Base-by-base conservation (phyloP, 2,888 invertebrate genomes). In the Cantharis flavilabris region DNA sequence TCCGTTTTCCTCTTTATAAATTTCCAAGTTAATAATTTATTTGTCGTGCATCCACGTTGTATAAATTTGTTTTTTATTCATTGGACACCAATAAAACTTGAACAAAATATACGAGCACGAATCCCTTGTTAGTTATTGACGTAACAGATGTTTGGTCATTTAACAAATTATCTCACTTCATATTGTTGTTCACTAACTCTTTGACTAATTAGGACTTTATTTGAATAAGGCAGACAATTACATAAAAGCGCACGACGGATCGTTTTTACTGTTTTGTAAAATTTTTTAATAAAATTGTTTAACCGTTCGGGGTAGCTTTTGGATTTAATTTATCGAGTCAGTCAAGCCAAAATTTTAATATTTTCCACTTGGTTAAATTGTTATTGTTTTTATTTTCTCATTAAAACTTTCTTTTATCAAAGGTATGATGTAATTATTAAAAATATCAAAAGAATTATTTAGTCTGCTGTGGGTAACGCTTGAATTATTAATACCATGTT, bases 41-140 rank as follows among this genome's bases (percentile, higher is more conserved):
- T 49, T 49, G 49, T 49, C 49, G 49, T 49, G 49, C 49, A 49
- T 49, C 49, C 49, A 49, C 49, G 49, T 49, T 49, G 49, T 49
- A 49, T 49, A 49, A 49, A 49, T 49, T 49, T n/a, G 49, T 49
- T 67, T 67, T 67, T 67, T 67, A 23, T 23, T n/a, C 65, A 23
- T 23, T 23, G 18, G 65, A 26, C 65, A 18, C 26, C n/a, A 67
- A 67, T 67, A 67, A 67, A 49, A 33, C 28, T 70, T 70, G 70
- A 70, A 33, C 28, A 14, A 16, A 30, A 70, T 70, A 70, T 70
- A 70, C 18, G 23, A 28, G 28, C 70, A 18, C 28, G 18, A 70
- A 77, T 75, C 76, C 77, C 77, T 71, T 26, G 72, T 62, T 76
- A 78, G 78, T 80, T 80, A 80, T 77, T 75, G 78, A 79, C 75